Evolutionary conservation across 2,113 vertebrate species (phyloP).

Genomic region (Irena cyanogastra): DNA sequence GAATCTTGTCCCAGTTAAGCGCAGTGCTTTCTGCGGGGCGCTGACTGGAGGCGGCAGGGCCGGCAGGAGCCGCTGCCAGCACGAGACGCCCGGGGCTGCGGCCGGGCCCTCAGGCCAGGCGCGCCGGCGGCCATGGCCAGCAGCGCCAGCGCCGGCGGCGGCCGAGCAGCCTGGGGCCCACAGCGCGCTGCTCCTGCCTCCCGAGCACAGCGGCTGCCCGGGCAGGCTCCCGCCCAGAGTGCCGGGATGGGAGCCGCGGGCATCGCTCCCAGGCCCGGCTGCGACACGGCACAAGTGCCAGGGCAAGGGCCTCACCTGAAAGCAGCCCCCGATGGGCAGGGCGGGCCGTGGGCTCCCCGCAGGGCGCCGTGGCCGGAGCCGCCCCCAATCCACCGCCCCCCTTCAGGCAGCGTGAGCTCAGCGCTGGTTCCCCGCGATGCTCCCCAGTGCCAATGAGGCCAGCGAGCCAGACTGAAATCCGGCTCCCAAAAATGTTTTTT

Average conservation of each 20-base stretch:
- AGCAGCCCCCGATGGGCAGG: background rate
- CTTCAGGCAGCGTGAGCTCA: rapidly evolving
- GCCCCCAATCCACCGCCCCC: background rate
- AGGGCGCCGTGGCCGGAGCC: rapidly evolving
- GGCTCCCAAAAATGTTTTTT: background rate
- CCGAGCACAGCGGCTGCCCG: no score
- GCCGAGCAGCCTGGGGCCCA: no score
- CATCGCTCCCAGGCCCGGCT: rapidly evolving
- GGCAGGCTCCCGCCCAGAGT: no score
- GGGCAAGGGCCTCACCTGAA: rapidly evolving
- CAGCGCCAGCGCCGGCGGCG: no score
- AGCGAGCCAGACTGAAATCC: background rate
- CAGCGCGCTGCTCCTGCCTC: no score
- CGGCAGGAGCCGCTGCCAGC: background rate
- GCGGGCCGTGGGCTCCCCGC: background rate
- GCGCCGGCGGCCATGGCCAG: no score
- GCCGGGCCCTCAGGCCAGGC: no score
- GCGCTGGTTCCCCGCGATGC: rapidly evolving
- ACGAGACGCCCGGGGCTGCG: background rate
- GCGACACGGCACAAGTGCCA: rapidly evolving
- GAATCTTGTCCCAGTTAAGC: background rate
- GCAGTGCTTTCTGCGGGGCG: background rate
- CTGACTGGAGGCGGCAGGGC: rapidly evolving
- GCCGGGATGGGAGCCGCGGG: background rate
- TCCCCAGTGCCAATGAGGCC: background rate